Base-by-base conservation (phyloP, 2,888 invertebrate genomes). In the Cheilosia vulpina region DNA sequence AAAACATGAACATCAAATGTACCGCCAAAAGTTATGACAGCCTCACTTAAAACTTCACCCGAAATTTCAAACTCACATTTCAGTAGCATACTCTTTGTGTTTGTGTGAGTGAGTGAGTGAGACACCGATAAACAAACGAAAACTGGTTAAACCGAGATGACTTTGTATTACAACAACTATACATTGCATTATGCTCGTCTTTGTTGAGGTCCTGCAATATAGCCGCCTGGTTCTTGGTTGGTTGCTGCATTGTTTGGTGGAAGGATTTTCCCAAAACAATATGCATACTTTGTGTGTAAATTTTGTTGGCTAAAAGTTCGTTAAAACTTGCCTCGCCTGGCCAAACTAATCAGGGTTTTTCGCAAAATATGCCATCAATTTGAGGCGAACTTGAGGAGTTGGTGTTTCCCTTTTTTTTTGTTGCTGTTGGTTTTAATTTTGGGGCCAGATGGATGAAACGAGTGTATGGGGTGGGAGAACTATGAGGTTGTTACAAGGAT, bases 281-380 rank as follows among this genome's bases (percentile, higher is more conserved):
- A 69, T 83, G 68, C 68, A 83, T 83, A 83, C 83, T 83, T 83
- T 83, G 79, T 83, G 79, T 83, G 73, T 57, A 68, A 83, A 79
- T 21, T 83, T 73, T 68, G 83, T 83, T 83, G 72, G 79, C 62
- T 73, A 58, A 79, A 83, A 79, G 79, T 83, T 83, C 55, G 83
- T 83, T 73, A 79, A 83, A 83, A 83, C 53, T 82, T 72, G 53
- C 43, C 66, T 57, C 45, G 63, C 60, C 21, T 63, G 83, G 79
- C 83, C 79, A 79, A 83, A 79, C 83, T 83, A 83, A 83, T 83
- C 83, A 79, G 83, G 63, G 79, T 62, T 83, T 58, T 53, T 79
- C 73, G 79, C 38, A 38, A 73, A 68, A 83, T 83, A 83, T 69
- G 83, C 83, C 83, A 83, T 79, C 83, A 83, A 73, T 79, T 79